Conservation (phyloP, 2,797 vertebrate species). For the Enteromius treurensis region DNA sequence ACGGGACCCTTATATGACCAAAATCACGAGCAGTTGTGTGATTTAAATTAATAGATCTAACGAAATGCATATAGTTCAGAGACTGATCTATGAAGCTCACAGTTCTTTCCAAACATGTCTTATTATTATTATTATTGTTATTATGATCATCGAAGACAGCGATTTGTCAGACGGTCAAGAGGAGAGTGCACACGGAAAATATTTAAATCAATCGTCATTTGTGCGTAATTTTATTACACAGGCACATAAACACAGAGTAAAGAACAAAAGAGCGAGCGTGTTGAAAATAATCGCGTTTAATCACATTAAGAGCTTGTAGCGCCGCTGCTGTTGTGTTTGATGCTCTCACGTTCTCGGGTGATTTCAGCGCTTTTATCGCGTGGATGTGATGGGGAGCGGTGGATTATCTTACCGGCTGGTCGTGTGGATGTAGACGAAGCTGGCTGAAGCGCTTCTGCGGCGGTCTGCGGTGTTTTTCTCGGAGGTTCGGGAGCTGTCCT, state of each 20-base stretch:
- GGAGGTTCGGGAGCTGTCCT: conserved; percentile 41
- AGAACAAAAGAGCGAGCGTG: conserved; percentile 21
- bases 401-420: conserved; percentile 7
- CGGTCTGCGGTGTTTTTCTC: conserved; percentile 9
- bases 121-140: background rate
- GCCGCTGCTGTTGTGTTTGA: background rate
- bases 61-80: background rate
- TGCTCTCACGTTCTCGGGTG: background rate
- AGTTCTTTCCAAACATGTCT: background rate
- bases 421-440: background rate
- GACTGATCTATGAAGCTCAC: background rate
- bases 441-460: background rate
- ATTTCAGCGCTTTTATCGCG: too few species aligned
- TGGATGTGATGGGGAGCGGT: background rate
- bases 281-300: conserved; percentile 25
- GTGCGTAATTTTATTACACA: background rate
- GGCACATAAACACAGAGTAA: background rate
- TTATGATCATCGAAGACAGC: background rate
- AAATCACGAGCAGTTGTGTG: background rate
- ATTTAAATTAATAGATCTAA: background rate
- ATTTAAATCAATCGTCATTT: too few species aligned
- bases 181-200: background rate
- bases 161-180: background rate
- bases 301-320: conserved; percentile 37
- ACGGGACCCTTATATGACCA: background rate